These are phyloP conservation scores for Lepidochrysops patricia DNA, from an alignment of 2,888 invertebrate genomes.

Conservation along the genomic window DNA sequence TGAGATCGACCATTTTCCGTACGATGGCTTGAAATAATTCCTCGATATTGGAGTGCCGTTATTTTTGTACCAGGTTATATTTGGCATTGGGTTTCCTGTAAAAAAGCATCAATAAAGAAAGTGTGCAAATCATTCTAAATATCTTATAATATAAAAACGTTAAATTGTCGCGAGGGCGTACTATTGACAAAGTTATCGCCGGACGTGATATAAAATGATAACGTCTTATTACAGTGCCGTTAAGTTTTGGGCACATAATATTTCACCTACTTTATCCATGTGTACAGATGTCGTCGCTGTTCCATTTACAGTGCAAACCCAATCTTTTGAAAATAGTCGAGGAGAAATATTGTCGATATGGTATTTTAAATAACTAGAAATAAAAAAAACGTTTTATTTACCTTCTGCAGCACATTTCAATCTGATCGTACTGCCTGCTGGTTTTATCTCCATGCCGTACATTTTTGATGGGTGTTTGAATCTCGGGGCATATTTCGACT, in stretches of 20 bases:
- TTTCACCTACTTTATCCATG: too few species aligned
- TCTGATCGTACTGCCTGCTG: conserved; percentile 84
- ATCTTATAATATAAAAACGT: too few species aligned
- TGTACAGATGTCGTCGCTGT: too few species aligned
- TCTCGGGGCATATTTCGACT: conserved; percentile 49
- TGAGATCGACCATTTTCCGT: conserved; percentile 81
- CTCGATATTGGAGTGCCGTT: conserved; percentile 77
- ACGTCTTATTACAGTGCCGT: too few species aligned
- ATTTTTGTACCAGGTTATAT: conserved; percentile 90
- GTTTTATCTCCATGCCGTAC: conserved; percentile 75
- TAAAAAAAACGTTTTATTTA: too few species aligned
- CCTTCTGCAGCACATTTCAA: conserved; percentile 82
- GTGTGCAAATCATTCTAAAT: not conserved
- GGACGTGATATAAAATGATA: too few species aligned
- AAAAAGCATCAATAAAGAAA: not conserved
- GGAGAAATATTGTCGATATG: too few species aligned
- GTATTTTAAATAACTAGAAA: too few species aligned
- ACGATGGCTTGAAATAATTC: conserved; percentile 78
- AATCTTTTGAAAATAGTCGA: too few species aligned
- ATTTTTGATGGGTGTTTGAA: conserved; percentile 57
- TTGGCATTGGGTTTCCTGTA: conserved; percentile 70
- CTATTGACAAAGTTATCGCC: conserved; percentile 11
- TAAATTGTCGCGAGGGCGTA: not conserved
- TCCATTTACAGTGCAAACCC: too few species aligned
- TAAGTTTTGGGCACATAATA: too few species aligned